Conservation (phyloP, 1,140 invertebrate genomes). For the Drosophila kurseongensis region DNA sequence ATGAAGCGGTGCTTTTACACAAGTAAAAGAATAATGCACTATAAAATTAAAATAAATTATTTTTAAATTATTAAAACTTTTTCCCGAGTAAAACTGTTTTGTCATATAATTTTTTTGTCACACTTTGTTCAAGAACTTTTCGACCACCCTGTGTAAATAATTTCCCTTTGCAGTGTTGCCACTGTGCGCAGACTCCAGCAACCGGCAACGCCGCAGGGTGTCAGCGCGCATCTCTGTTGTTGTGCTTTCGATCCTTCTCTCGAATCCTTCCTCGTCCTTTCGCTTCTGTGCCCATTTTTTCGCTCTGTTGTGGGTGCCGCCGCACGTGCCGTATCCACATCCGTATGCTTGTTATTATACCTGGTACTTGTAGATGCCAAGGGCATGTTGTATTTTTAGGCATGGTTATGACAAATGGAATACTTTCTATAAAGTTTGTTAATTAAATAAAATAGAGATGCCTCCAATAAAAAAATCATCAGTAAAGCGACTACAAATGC, state of each 20-base stretch:
- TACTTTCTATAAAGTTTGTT: background rate
- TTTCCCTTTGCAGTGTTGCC: conserved; percentile 14
- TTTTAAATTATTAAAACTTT: no score
- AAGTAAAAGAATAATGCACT: no score
- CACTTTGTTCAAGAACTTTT: conserved; percentile 12
- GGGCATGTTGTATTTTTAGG: background rate
- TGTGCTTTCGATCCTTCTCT: conserved; percentile 26
- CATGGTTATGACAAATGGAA: background rate
- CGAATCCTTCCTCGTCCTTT: background rate
- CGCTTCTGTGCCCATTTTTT: conserved; percentile 2
- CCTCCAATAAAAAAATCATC: no score
- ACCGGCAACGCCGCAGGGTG: conserved; percentile 62
- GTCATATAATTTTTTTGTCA: background rate
- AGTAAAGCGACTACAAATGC: no score
- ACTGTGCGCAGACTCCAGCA: conserved; percentile 60
- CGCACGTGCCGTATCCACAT: conserved; percentile 48
- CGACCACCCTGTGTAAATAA: conserved; percentile 25
- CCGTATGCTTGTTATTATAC: conserved; percentile 44
- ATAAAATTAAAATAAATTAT: no score
- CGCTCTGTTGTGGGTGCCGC: conserved; percentile 51
- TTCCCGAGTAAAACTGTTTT: no score
- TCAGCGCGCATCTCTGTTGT: conserved; percentile 39
- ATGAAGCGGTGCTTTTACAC: no score
- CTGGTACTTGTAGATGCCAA: background rate
- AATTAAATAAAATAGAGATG: no score